Conservation (phyloP, 2,797 vertebrate genomes). For the Coluber constrictor region DNA sequence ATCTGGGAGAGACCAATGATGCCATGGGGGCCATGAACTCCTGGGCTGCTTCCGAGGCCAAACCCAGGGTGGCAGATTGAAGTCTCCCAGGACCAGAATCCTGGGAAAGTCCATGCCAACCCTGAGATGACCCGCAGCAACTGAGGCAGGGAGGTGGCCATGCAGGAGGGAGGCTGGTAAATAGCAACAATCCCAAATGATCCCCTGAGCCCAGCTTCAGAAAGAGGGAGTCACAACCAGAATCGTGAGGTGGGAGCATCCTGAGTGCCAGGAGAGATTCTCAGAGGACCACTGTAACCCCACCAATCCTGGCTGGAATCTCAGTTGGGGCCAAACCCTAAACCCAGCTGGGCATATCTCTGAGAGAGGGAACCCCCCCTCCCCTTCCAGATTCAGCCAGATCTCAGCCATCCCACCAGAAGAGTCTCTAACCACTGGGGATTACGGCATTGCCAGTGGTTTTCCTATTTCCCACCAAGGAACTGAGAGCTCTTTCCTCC, state of each 20-base stretch:
- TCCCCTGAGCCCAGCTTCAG: no score
- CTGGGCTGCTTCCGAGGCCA: not conserved
- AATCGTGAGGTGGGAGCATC: no score
- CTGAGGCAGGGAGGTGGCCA: not conserved
- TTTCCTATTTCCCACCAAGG: accelerated
- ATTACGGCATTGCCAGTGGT: accelerated
- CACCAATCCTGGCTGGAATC: accelerated
- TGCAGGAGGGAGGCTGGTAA: no score
- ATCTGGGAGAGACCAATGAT: no score
- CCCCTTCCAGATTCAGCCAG: no score
- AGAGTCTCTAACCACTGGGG: not conserved
- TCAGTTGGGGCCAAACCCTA: no score
- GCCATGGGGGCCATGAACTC: not conserved
- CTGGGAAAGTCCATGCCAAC: no score
- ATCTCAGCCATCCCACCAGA: not conserved
- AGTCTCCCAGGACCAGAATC: not conserved
- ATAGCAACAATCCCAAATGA: not conserved
- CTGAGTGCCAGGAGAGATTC: no score
- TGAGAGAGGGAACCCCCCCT: no score
- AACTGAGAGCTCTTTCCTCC: not conserved
- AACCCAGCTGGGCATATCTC: no score
- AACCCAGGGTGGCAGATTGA: not conserved
- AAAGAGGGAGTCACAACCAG: no score
- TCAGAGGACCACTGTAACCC: no score
- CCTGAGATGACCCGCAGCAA: accelerated